Base-by-base conservation (phyloP, 2,888 invertebrate species). In the Oligia latruncula region DNA sequence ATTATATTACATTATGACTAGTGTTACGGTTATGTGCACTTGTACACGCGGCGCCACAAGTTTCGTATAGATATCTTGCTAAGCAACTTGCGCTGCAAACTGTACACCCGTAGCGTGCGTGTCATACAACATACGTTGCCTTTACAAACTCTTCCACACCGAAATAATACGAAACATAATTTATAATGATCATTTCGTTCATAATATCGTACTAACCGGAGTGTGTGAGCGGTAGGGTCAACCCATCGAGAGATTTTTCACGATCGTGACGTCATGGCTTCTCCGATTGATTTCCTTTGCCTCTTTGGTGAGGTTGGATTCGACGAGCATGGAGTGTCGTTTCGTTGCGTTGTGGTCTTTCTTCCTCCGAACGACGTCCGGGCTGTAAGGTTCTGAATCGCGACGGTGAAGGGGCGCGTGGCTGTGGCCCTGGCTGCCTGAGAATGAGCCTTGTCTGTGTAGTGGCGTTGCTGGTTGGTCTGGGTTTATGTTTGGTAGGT, bases 201-300 rank as follows among this genome's bases (percentile, higher is more conserved):
- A 80, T 77, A 80, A 74, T 81, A 71, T 79, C 77, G 79, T 87
- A 85, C 82, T 87, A 88, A 82, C 84, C 86, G 86, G 84, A 74
- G 83, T 77, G 81, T 84, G 78, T 72, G 83, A 88, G 81, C 81
- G 83, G 84, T 88, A 80, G 68, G 89, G 94, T 97, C 96, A 97
- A 94, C 97, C 97, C 93, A 96, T 94, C 64, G 96, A 96, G 23
- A 96, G 91, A 83, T 97, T 95, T 88, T 96, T 95, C 35, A 96
- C 95, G 68, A 95, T 93, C 23, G 94, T 92, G 77, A 94, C 94
- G 80, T 96, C 95, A 74, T 96, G 96, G 90, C 96, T 96, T 78
- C 96, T 92, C 70, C 97, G 90, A 81, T 96, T 96, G 29, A 95
- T 87, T 79, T 96, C 96, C 85, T 95, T 95, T 0, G 94, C 91